These are phyloP conservation scores for Thalassarche chlororhynchos DNA, from an alignment of 2,113 vertebrate species.

Conservation along the genomic window DNA sequence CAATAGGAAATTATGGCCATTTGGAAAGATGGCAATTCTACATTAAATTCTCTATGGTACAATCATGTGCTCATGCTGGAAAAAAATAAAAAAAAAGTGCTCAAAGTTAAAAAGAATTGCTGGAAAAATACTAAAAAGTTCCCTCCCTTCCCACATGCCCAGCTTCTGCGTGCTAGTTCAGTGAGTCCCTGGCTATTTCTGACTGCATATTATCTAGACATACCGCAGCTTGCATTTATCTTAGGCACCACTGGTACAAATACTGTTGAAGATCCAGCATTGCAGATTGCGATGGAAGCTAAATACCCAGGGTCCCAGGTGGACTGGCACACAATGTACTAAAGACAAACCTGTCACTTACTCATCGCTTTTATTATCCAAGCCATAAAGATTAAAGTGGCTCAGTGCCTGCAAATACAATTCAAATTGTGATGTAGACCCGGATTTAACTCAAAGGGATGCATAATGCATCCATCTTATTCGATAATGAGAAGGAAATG, in stretches of 20 bases:
- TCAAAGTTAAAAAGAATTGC: not conserved
- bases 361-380: not conserved
- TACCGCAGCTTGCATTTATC: not conserved
- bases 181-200: not conserved
- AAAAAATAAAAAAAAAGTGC: not conserved
- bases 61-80: not conserved
- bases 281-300: not conserved
- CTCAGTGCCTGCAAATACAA: not conserved
- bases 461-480: not conserved
- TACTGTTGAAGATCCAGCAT: not conserved
- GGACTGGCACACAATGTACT: not conserved
- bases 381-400: not conserved
- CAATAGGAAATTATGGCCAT: not conserved
- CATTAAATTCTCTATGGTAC: not conserved
- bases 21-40: not conserved
- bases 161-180: not conserved
- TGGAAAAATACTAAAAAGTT: not conserved
- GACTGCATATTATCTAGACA: not conserved
- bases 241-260: not conserved
- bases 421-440: not conserved
- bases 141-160: not conserved
- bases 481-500: not conserved
- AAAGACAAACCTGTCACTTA: slow-evolving; percentile 4
- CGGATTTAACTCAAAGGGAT: slow-evolving; percentile 3
- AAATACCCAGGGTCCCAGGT: not conserved